These are phyloP conservation scores for Heloderma charlesbogerti DNA, from an alignment of 2,113 vertebrate genomes.

Conservation along the genomic window DNA sequence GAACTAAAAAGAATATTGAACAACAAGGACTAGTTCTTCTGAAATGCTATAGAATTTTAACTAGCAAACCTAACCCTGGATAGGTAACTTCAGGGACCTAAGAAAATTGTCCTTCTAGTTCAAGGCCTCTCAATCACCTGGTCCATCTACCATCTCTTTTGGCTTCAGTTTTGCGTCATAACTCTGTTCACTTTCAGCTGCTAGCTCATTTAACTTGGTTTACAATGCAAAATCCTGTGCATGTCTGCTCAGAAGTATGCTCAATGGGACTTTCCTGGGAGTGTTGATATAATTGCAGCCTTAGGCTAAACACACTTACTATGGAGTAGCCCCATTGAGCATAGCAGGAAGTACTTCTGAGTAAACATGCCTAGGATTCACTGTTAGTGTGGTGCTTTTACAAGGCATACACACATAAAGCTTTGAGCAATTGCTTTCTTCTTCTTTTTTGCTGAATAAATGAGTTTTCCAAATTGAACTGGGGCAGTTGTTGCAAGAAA, in stretches of 20 bases:
- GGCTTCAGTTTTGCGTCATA: background rate
- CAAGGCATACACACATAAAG: background rate
- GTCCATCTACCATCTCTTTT: background rate
- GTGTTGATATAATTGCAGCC: too few relatives aligned
- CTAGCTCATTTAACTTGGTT: background rate
- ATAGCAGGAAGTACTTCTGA: too few relatives aligned
- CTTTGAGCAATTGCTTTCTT: background rate
- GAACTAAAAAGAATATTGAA: too few relatives aligned
- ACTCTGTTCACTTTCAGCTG: background rate
- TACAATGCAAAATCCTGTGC: too few relatives aligned
- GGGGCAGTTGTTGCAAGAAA: background rate
- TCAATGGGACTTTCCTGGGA: too few relatives aligned
- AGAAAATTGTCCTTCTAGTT: background rate
- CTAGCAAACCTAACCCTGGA: background rate
- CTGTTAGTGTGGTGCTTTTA: background rate
- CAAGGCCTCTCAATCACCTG: background rate
- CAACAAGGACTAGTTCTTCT: background rate
- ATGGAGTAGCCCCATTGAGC: too few relatives aligned
- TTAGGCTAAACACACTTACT: too few relatives aligned
- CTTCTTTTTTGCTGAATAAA: too few relatives aligned
- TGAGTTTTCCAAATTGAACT: background rate
- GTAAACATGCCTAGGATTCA: too few relatives aligned
- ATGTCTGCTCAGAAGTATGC: too few relatives aligned
- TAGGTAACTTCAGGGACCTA: too few relatives aligned
- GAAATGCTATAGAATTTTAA: background rate